Evolutionary conservation across 1,140 invertebrate genomes (phyloP), one percentile per base, ranked within the genome.

Genomic region (Hylaeus volcanicus): DNA sequence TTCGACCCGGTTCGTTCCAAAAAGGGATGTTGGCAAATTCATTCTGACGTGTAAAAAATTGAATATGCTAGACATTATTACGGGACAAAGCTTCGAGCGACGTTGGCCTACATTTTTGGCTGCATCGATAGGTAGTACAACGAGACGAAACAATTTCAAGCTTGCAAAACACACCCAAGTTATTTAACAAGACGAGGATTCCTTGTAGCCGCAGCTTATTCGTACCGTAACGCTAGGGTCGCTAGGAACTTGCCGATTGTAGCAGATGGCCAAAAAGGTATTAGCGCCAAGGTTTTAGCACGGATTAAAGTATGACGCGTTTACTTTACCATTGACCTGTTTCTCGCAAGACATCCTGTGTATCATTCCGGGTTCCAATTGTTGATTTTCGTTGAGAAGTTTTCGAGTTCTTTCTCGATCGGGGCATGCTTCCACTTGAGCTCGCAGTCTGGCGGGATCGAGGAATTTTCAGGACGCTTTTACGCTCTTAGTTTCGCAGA

Each of bases 1-100:
- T 15, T 53, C 48, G n/a, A 37, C 41, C n/a, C 37, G 26, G 0
- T 48, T 15, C 51, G 3, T 43, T 45, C 2, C 14, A 26, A 66
- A 41, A 72, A 58, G 66, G 45, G 39, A 61, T 61, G 39, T 14
- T 11, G 53, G 37, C 26, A 55, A 78, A 83, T 85, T 73, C 48
- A 75, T 45, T 61, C 55, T 60, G 78, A 86, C 71, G 60, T 61
- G 68, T 55, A 82, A 82, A 84, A 79, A 84, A 86, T 84, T 72
- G 79, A 87, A 87, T 86, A 76, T 60, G 72, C 72, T 78, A 48
- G 84, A 74, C 66, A 55, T 61, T 56, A 63, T 84, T 84, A 74
- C 53, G 41, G 68, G 41, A 84, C 61, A 73, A 64, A 78, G 48
- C 74, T 70, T 43, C 37, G 63, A 63, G 84, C 58, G 58, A 68